These are phyloP conservation scores for Peromyscus nudipes DNA, from an alignment of 2,797 vertebrate species.

Conservation along the genomic window DNA sequence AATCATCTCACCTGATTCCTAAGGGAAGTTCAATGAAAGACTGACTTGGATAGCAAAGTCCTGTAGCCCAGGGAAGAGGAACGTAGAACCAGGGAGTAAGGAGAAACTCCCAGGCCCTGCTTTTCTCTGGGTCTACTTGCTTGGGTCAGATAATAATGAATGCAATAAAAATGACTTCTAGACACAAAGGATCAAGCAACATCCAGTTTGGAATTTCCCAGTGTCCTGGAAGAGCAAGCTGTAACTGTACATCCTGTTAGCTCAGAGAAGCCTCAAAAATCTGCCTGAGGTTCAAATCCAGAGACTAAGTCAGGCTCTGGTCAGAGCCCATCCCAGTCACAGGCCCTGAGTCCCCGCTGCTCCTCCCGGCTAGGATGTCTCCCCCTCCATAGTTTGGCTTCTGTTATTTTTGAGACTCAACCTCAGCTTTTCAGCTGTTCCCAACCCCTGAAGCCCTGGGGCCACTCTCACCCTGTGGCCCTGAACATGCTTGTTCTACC, in stretches of 20 bases:
- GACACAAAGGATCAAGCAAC: neutral
- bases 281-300: neutral
- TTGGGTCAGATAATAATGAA: neutral
- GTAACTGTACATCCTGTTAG: neutral
- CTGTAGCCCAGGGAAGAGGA: neutral
- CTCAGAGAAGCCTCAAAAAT: neutral
- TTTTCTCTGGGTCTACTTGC: neutral
- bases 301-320: neutral
- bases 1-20: neutral
- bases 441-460: neutral
- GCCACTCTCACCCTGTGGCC: accelerated
- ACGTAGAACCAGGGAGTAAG: neutral
- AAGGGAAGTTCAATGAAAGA: neutral
- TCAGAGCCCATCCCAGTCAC: accelerated
- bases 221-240: neutral
- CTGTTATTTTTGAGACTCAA: neutral
- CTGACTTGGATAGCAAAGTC: neutral
- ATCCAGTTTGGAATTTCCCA: neutral
- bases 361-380: accelerated
- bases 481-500: neutral
- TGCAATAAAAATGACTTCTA: neutral
- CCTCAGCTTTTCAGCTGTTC: neutral
- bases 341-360: neutral
- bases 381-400: neutral
- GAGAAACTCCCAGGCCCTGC: neutral